Conservation (phyloP, 1,140 invertebrate genomes). For the Aphelenchoides besseyi region DNA sequence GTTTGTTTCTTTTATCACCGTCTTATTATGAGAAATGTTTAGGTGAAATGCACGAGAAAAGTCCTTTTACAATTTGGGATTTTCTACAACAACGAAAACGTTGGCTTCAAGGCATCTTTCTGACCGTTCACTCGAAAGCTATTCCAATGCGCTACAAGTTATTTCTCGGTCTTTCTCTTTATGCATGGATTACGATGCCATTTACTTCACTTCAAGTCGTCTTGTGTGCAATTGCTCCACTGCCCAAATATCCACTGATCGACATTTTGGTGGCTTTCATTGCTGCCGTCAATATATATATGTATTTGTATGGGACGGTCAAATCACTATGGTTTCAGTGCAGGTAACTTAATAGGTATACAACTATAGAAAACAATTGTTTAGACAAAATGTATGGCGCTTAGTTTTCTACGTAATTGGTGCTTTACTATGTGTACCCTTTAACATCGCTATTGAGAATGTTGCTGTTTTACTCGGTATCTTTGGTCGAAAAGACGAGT, state of each 20-base stretch:
- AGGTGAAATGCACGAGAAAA: conserved; percentile 91
- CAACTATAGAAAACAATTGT: conserved; percentile 20
- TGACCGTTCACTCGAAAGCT: conserved; percentile 82
- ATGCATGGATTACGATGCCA: conserved; percentile 91
- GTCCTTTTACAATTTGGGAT: conserved; percentile 87
- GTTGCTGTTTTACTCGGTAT: conserved; percentile 60
- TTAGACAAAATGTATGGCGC: conserved; percentile 47
- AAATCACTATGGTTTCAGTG: conserved; percentile 63
- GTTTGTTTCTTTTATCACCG: too few relatives aligned
- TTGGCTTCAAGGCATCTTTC: conserved; percentile 90
- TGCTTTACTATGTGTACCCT: conserved; percentile 58
- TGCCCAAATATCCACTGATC: conserved; percentile 51
- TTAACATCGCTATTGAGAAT: conserved; percentile 63
- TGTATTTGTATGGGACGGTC: conserved; percentile 61
- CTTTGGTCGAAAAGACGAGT: conserved; percentile 58
- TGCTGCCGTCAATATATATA: conserved; percentile 62
- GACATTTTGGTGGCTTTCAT: conserved; percentile 60
- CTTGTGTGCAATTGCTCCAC: conserved; percentile 54
- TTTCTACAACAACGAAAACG: conserved; percentile 91
- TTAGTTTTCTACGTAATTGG: conserved; percentile 54
- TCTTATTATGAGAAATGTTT: too few relatives aligned
- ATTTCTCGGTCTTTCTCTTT: conserved; percentile 81
- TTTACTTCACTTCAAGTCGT: conserved; percentile 58
- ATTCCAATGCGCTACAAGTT: conserved; percentile 71
- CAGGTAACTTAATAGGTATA: conserved; percentile 39